Evolutionary conservation across 2,113 vertebrate genomes (phyloP).

Genomic region (Trichechus manatus): DNA sequence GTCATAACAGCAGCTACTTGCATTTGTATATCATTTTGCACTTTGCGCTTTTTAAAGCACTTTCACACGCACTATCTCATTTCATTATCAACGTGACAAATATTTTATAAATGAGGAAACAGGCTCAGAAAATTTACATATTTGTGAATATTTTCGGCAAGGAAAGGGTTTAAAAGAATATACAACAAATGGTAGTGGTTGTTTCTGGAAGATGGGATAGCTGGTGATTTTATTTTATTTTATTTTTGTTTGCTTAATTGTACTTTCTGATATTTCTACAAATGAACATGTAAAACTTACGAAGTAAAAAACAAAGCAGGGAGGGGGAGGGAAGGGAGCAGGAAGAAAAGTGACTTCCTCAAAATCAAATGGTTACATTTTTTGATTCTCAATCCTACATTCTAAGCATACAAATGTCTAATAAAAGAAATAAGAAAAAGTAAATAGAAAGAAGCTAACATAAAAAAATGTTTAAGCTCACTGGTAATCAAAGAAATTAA

Average conservation of each 20-base stretch:
- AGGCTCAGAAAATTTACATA: not conserved
- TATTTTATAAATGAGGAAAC: not conserved
- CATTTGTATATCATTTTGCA: not conserved
- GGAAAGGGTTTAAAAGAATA: not conserved
- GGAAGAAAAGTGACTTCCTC: conserved; percentile 20
- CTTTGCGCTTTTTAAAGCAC: not conserved
- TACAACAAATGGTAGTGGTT: not conserved
- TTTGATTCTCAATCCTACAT: not conserved
- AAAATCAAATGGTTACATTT: not conserved
- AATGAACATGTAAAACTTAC: not conserved
- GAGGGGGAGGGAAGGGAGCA: not conserved
- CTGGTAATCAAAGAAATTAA: too few species aligned
- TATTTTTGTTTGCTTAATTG: not conserved
- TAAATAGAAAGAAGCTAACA: not conserved
- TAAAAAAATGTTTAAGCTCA: not conserved
- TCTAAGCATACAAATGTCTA: not conserved
- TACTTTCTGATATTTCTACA: conserved; percentile 9
- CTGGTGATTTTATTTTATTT: not conserved
- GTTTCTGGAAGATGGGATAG: not conserved
- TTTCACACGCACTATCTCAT: not conserved
- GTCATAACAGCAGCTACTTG: not conserved
- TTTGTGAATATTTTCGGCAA: not conserved
- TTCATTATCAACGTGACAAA: conserved; percentile 16
- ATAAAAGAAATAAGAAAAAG: not conserved
- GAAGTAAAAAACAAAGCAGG: not conserved